These are phyloP conservation scores for Helicoverpa zea DNA, from an alignment of 1,140 invertebrate genomes.

Conservation along the genomic window DNA sequence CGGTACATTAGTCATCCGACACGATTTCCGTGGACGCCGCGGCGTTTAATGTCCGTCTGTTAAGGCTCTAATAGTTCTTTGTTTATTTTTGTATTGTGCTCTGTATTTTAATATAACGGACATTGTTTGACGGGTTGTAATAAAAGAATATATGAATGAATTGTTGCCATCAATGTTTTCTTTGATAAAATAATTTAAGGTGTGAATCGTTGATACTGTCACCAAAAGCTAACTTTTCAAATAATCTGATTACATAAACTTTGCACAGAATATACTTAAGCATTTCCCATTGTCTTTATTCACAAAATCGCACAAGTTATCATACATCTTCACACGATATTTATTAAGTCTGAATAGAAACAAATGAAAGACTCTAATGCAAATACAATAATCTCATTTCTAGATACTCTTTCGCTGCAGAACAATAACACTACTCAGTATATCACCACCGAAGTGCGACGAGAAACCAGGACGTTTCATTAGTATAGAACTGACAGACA, in stretches of 20 bases:
- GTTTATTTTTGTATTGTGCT: constrained; percentile 11
- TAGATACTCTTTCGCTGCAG: too few relatives aligned
- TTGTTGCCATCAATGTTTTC: neutral
- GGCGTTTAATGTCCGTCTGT: neutral
- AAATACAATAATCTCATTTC: neutral
- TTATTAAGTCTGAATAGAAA: neutral
- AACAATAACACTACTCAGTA: neutral
- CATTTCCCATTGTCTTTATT: too few relatives aligned
- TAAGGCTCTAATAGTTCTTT: constrained; percentile 25
- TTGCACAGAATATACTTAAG: too few relatives aligned
- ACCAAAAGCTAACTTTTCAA: too few relatives aligned
- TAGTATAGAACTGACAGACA: constrained; percentile 37
- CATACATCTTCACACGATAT: too few relatives aligned
- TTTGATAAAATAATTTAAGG: too few relatives aligned
- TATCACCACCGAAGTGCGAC: constrained; percentile 15
- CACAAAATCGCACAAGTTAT: too few relatives aligned
- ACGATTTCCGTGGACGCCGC: neutral
- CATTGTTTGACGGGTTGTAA: neutral
- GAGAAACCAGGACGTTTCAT: constrained; percentile 32
- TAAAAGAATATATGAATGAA: neutral
- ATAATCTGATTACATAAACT: too few relatives aligned
- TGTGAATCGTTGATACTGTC: too few relatives aligned
- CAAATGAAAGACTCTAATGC: neutral
- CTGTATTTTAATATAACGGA: neutral
- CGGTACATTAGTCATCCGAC: constrained; percentile 26